A percentile compares a stretch with the other conserved stretches of the same genome.
Evolutionary conservation across 2,888 invertebrate genomes (phyloP).

Genomic region (Hypena proboscidalis): DNA sequence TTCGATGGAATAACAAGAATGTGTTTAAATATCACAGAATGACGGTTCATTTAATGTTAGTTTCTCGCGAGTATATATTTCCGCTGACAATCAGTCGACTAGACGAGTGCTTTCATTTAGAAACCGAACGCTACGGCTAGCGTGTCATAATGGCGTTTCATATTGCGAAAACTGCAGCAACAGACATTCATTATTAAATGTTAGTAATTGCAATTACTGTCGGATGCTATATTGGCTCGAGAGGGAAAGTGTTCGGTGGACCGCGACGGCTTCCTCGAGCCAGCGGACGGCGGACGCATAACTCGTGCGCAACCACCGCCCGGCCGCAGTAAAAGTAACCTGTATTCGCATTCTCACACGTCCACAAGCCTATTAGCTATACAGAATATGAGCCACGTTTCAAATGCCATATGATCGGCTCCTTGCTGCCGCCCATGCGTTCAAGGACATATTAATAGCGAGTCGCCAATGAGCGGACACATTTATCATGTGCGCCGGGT

Average conservation of each 20-base stretch:
- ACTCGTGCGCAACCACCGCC: slow-evolving; percentile 47
- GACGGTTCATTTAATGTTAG: background rate
- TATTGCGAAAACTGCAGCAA: slow-evolving; percentile 53
- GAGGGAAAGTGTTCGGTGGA: slow-evolving; percentile 78
- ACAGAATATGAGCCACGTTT: slow-evolving; percentile 45
- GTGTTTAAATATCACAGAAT: background rate
- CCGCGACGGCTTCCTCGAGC: slow-evolving; percentile 65
- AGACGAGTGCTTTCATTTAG: slow-evolving; percentile 66
- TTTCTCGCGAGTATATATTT: slow-evolving; percentile 14
- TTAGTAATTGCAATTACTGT: slow-evolving; percentile 58
- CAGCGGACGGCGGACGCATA: slow-evolving; percentile 41
- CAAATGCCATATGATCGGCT: slow-evolving; percentile 44
- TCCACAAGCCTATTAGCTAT: slow-evolving; percentile 46
- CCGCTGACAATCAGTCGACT: slow-evolving; percentile 42
- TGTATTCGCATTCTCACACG: slow-evolving; percentile 53
- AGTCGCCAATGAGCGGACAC: slow-evolving; percentile 67
- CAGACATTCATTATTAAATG: slow-evolving; percentile 54
- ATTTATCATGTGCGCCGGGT: slow-evolving; percentile 63
- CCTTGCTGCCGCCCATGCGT: slow-evolving; percentile 55
- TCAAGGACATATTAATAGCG: slow-evolving; percentile 80
- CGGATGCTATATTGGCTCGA: slow-evolving; percentile 64
- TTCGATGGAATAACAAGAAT: slow-evolving; percentile 3
- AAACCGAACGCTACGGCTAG: slow-evolving; percentile 54
- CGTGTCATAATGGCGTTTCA: slow-evolving; percentile 43
- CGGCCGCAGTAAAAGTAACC: slow-evolving; percentile 62